Evolutionary conservation across 1,140 invertebrate genomes (phyloP), one percentile per base, ranked within the genome.

Genomic region (Battus philenor): DNA sequence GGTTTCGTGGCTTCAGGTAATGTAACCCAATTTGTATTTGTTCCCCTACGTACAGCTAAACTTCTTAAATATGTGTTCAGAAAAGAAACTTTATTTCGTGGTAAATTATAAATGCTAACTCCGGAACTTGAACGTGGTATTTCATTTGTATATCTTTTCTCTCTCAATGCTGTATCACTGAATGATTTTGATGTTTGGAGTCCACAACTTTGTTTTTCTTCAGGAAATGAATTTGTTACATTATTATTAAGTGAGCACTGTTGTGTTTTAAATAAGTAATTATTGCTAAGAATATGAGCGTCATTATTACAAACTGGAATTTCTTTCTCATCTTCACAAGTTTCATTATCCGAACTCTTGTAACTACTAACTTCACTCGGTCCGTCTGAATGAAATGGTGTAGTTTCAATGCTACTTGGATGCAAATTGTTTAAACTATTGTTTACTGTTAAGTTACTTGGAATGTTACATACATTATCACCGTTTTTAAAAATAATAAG

Each of bases 261-360:
- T 27, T 27, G 24, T 27, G n/a, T 27, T 1, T 27, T 27, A 9
- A 27, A 27, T 8, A 8, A 7, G n/a, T 9, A 27, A 1, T 8
- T 1, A 27, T 1, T 10, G 10, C 24, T 27, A 1, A 10, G 8
- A 2, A 10, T 8, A 9, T 27, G 8, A 27, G n/a, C 1, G 4
- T 30, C 5, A 30, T 29, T 26, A 2, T 29, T 29, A 4, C 4
- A 17, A 0, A 39, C 9, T n/a, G 20, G 34, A 49, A 47, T 51
- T 48, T 56, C 38, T 32, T 68, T 54, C 22, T 59, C 43, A 45
- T 66, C 62, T 18, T 74, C 72, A 29, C 44, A 71, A 43, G 70
- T 86, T 60, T 87, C 86, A 47, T 87, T 82, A 51, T 87, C 86
- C 16, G 86, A 86, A 71, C 86, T 87, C 69, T 87, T 87, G 56